phyloP scores from a whole-genome alignment of 2,797 vertebrate genomes.

The Onychomys leucogaster region DNA sequence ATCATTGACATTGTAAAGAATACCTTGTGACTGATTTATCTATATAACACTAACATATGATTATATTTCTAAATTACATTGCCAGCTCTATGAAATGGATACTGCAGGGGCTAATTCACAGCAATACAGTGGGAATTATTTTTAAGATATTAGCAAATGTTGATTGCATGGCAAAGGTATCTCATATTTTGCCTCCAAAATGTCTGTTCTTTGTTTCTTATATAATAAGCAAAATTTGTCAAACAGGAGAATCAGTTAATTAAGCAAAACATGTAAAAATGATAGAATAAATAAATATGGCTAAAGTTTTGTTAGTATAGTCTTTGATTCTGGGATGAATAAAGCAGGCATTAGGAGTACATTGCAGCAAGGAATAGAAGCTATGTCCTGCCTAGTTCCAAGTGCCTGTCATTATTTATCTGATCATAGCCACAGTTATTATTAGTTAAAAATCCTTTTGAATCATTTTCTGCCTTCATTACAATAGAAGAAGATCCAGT shows the following conservation, averaged over 20 bases:
- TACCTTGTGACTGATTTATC: not conserved
- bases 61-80: not conserved
- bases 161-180: not conserved
- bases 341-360: not conserved
- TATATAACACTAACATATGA: not conserved
- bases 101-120: not conserved
- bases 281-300: not conserved
- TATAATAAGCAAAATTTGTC: not conserved
- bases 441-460: not conserved
- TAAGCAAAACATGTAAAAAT: not conserved
- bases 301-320: not conserved
- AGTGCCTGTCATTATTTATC: not conserved
- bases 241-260: not conserved
- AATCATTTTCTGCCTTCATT: not conserved
- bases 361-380: not conserved
- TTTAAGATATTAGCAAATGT: not conserved
- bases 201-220: not conserved
- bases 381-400: fast-evolving
- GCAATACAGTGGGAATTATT: not conserved
- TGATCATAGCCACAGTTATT: not conserved
- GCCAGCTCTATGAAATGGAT: not conserved
- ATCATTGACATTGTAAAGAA: not conserved
- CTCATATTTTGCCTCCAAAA: not conserved
- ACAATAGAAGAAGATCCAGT: not conserved
- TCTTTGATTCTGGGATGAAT: not conserved